Conservation (phyloP, 2,113 vertebrate genomes). For the Entelurus aequoreus region DNA sequence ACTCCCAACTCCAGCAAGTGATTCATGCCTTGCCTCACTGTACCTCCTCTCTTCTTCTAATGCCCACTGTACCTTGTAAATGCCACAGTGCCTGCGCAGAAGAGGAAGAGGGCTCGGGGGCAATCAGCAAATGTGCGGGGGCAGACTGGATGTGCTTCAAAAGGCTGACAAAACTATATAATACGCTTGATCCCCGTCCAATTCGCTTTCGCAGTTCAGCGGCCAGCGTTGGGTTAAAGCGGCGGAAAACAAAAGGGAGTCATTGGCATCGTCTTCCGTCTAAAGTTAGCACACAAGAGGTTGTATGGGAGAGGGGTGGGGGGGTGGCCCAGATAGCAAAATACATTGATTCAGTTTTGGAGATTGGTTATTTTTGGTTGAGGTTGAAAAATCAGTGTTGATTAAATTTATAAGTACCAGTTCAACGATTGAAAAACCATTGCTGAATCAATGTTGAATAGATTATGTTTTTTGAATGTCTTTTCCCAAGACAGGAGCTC, state of each 20-base stretch:
- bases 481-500: too few species aligned
- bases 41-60: conserved; percentile 35
- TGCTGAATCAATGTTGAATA: too few species aligned
- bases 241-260: conserved; percentile 48
- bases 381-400: too few species aligned
- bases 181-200: conserved; percentile 60
- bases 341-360: too few species aligned
- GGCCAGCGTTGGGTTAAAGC: conserved; percentile 41
- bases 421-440: too few species aligned
- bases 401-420: too few species aligned
- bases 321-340: too few species aligned
- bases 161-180: conserved; percentile 62
- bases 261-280: conserved; percentile 23
- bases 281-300: conserved; percentile 41
- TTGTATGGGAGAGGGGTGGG: conserved; percentile 28
- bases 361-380: too few species aligned
- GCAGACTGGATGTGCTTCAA: conserved; percentile 52
- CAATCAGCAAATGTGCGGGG: conserved; percentile 51
- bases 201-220: conserved; percentile 61
- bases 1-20: conserved; percentile 25
- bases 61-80: conserved; percentile 67
- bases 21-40: conserved; percentile 29
- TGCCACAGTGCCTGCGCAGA: conserved; percentile 56
- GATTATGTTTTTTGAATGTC: too few species aligned
- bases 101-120: conserved; percentile 56